Base-by-base conservation (phyloP, 2,888 invertebrate species). In the Xestobium rufovillosum region DNA sequence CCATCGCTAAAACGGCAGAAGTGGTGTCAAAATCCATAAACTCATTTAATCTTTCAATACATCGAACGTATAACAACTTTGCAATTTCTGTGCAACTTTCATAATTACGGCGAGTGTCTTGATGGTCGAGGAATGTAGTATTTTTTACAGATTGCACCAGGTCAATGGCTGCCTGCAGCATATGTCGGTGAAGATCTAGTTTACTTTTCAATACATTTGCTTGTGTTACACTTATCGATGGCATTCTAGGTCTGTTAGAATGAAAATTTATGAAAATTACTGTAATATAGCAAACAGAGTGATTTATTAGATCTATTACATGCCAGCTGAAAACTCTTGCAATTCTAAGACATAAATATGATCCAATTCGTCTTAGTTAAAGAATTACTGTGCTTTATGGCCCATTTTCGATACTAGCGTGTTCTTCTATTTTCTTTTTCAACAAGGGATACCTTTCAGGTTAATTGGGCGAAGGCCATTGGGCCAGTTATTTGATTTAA, bases 121-220 rank as follows among this genome's bases (percentile, higher is more conserved):
- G 48, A 4, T 53, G 43, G 28, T 63, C 61, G 6, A 57, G 38
- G 3, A 51, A 49, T 50, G 61, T 67, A n/a, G 57, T 45, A 1
- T 50, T 44, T 43, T 68, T 66, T 1, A 71, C 42, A 31, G 47
- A 56, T 16, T 64, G 62, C 4, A 72, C 44, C 12, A 70, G 48
- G 43, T 64, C 57, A 10, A 66, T 47, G 1, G 68, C 66, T 1
- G 60, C 60, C 37, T 70, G 66, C 39, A 78, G 47, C n/a, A 69
- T 63, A 59, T 75, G 78, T 14, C 66, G 65, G 55, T 78, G 76
- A 50, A 80, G 69, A 26, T 75, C 74, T 0, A 66, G 60, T 1
- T 72, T 69, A 0, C 65, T 61, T 43, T 72, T 70, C 8, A 80
- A 49, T 11, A 65, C 50, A 36, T 67, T 69, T 4, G 70, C 66